These are phyloP conservation scores for Brachionus rotundiformis DNA, from an alignment of 1,140 invertebrate genomes.

Conservation along the genomic window DNA sequence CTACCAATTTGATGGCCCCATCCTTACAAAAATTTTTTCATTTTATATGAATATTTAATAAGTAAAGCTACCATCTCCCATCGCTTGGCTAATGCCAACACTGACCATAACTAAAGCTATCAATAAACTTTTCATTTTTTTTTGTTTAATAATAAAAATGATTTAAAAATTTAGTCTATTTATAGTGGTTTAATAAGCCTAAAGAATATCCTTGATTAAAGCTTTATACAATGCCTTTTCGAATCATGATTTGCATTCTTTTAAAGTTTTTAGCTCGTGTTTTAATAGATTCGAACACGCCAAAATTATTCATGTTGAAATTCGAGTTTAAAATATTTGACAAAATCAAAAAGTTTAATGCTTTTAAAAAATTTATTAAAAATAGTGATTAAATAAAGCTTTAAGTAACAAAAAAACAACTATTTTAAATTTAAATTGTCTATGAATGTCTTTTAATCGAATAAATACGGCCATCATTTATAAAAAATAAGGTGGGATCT, in stretches of 20 bases:
- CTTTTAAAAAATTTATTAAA: slow-evolving; percentile 5
- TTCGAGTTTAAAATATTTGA: neutral
- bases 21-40: neutral
- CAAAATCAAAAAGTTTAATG: neutral
- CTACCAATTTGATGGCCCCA: neutral
- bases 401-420: neutral
- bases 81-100: neutral
- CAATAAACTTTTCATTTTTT: neutral
- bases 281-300: neutral
- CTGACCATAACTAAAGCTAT: neutral
- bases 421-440: neutral
- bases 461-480: slow-evolving; percentile 13
- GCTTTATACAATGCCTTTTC: neutral
- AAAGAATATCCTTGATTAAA: neutral
- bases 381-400: slow-evolving; percentile 23
- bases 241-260: neutral
- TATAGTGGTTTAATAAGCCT: neutral
- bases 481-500: slow-evolving; percentile 10
- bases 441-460: slow-evolving; percentile 16
- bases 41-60: too few species aligned
- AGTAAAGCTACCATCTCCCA: neutral
- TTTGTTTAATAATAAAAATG: neutral
- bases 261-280: neutral
- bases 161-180: neutral
- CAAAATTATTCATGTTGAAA: neutral